Base-by-base conservation (phyloP, 2,888 invertebrate species). In the Argyresthia albistria region DNA sequence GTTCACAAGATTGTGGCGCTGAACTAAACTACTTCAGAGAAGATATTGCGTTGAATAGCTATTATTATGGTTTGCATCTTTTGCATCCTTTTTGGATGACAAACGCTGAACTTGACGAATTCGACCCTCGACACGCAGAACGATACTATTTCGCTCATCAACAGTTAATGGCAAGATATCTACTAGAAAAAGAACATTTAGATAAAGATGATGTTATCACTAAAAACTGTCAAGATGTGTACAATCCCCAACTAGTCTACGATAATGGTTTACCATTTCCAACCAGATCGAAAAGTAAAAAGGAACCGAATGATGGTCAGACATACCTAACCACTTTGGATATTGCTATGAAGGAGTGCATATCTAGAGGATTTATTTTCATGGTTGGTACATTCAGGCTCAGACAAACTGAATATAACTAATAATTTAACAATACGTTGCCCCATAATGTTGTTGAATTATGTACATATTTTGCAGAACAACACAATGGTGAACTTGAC, bases 11-110 rank as follows among this genome's bases (percentile, higher is more conserved):
- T 54, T 80, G 82, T 51, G 89, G 90, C 58, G 80, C 87, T 58
- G 77, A 83, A 53, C 63, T 91, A 10, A 89, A 90, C 54, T 92
- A 92, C 62, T 92, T 91, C 63, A 89, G 88, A 57, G 91, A 92
- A 78, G 92, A 92, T 58, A 76, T 91, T 53, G 89, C 88, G 25
- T 65, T 91, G 10, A 91, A 91, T 64, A 75, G 84, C 47, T 91
- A 87, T 66, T 91, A 91, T 67, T 89, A 87, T 58, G 89, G 87
- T 57, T 71, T 89, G 58, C 88, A 91, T 59, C 65, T 89, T 45
- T 70, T 89, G 55, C 87, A 81, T 61, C 91, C 91, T 1, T 90
- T 87, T 69, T 91, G 90, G 90, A 79, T 91, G 80, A 73, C 77
- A 7, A 80, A 82, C 54, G 76, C 83, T 36, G 86, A 88, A 58